Base-by-base conservation (phyloP, 2,113 vertebrate genomes). In the Channa argus region DNA sequence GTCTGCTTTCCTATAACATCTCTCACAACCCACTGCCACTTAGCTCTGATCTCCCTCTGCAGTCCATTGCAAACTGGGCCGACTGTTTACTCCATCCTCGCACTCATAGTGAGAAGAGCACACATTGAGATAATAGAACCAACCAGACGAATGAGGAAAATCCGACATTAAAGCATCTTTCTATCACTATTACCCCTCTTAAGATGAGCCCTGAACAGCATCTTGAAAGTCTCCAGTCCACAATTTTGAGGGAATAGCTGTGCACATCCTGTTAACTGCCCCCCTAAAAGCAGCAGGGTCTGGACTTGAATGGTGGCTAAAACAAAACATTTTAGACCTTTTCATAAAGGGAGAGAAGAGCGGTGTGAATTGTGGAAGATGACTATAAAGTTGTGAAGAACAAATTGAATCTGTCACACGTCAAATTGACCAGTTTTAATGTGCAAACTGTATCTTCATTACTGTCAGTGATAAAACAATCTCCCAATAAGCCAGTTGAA, bases 121-220 rank as follows among this genome's bases (percentile, higher is more conserved):
- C 33, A 63, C 55, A 58, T 2, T 4, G 8, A 53, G 34, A 67
- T 56, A 63, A 77, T 46, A 50, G 51, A 52, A 47, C 9, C 38
- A 67, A 46, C 12, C 33, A 33, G 37, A 73, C 52, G 51, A 86
- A 82, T 73, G 45, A 24, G 24, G 53, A 36, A 74, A 84, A 80
- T 78, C 59, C 56, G 75, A 85, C 82, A 83, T 80, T 77, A 74
- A 41, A 64, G n/a, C 38, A 52, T 54, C 58, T 55, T 46, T 70
- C n/a, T 36, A 11, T 68, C 45, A 38, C 7, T 14, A 45, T 39
- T 46, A 47, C 44, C 61, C 58, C 53, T 38, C 69, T 43, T 0
- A 67, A 74, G 72, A 71, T 14, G 39, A 9, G 37, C 24, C 71
- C 45, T 46, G 61, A 77, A 59, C 45, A 53, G 49, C 58, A 74